These are phyloP conservation scores for Gallinago nigripennis DNA, from an alignment of 2,797 vertebrate genomes.

Conservation along the genomic window DNA sequence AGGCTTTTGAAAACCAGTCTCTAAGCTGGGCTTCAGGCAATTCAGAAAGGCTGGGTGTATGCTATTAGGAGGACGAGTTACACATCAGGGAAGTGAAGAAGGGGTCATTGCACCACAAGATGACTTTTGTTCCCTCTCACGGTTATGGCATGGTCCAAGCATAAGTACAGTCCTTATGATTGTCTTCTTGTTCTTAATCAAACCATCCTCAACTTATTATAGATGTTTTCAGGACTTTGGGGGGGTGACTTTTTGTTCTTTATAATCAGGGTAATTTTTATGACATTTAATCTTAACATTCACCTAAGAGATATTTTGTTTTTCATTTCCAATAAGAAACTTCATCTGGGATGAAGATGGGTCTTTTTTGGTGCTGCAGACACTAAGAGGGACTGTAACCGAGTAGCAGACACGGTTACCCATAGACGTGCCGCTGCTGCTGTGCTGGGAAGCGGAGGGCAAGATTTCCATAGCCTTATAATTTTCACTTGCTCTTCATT, in stretches of 20 bases:
- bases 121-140: neutral
- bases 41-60: neutral
- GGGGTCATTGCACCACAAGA: neutral
- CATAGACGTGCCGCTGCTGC: neutral
- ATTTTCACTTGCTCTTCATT: neutral
- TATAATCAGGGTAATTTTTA: neutral
- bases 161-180: neutral
- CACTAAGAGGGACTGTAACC: neutral
- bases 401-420: neutral
- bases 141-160: neutral
- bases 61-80: neutral
- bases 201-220: neutral
- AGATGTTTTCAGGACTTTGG: neutral
- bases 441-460: neutral
- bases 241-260: neutral
- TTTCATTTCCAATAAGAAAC: neutral
- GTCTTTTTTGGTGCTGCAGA: neutral
- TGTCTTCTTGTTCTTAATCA: neutral
- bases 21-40: conserved; percentile 21
- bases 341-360: neutral
- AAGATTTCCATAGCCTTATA: neutral
- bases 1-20: conserved; percentile 49
- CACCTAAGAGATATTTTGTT: neutral
- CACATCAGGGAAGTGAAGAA: neutral
- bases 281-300: neutral